Base-by-base conservation (phyloP, 1,140 invertebrate genomes). In the Euwallacea similis region DNA sequence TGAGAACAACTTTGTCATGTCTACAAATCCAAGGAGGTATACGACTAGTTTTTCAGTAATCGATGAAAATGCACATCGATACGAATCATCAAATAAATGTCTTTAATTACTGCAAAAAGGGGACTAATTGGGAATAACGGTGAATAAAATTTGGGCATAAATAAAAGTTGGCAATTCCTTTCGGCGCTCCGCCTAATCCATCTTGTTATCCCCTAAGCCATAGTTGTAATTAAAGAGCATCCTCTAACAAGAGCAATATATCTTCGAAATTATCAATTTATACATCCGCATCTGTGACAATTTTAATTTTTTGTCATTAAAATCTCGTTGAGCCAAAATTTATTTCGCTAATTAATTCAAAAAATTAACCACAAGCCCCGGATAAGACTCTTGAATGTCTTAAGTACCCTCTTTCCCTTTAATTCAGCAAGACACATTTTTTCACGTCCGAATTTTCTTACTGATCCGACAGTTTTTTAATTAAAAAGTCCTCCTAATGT, bases 261-360 rank as follows among this genome's bases (percentile, higher is more conserved):
- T 78, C 75, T 77, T 74, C 67, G 73, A 67, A 77, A 78, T 78
- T 77, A 78, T 78, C 76, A 78, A 77, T 78, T 77, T 78, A 76
- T 78, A 75, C 75, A 71, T 77, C 73, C 76, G 72, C 77, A 78
- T 78, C 77, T 78, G 77, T 67, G 77, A 78, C 76, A 78, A 78
- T 77, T 77, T 77, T 74, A 78, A 77, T 78, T 76, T 78, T 77
- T 78, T 78, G 77, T 78, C 77, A 78, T 78, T 78, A 78, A 78
- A 77, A 76, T 76, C 77, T 77, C 77, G 72, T 77, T 64, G 67
- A 11, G 56, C 8, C 63, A 70, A 70, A 71, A 78, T 78, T 78
- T 76, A 77, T 78, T 77, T 77, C 69, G 68, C 69, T 74, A 78
- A 78, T 78, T 78, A 78, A 76, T 77, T 77, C 75, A 69, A 77